A percentile compares a stretch with the other conserved stretches of the same genome.
phyloP scores from a whole-genome alignment of 2,888 invertebrate genomes.

The Carterocephalus palaemon region DNA sequence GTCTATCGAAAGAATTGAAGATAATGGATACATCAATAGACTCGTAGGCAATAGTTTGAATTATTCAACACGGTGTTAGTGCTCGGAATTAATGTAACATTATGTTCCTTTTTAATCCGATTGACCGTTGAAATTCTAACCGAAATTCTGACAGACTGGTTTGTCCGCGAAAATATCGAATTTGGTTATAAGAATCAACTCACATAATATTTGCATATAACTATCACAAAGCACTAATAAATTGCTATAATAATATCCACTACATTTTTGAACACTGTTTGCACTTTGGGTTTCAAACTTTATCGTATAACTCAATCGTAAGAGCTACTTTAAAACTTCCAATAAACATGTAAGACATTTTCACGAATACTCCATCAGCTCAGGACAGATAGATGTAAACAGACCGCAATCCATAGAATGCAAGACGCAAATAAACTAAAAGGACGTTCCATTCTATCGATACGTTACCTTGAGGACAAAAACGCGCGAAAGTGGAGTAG shows the following conservation, averaged over 20 bases:
- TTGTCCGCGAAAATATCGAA: not conserved
- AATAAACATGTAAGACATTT: no score
- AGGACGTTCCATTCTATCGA: slow-evolving; percentile 10
- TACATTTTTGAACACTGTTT: no score
- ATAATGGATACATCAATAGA: not conserved
- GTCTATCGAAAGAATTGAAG: no score
- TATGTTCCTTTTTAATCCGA: slow-evolving; percentile 1
- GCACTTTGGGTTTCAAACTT: no score
- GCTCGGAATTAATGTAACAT: slow-evolving; percentile 5
- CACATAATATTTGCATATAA: slow-evolving; percentile 1
- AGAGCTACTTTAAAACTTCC: no score
- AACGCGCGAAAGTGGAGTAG: slow-evolving; percentile 16
- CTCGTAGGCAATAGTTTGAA: slow-evolving; percentile 5
- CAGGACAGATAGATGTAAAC: no score
- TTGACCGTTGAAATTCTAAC: not conserved
- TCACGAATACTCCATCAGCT: no score
- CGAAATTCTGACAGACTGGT: not conserved
- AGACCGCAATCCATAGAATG: no score
- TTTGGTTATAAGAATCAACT: not conserved
- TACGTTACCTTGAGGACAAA: slow-evolving; percentile 19
- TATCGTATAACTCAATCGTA: no score
- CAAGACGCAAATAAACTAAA: slow-evolving; percentile 9
- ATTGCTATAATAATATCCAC: no score
- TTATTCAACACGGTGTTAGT: slow-evolving; percentile 3
- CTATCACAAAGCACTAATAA: no score